Conservation (phyloP, 2,888 invertebrate genomes). For the Pheosia tremula region DNA sequence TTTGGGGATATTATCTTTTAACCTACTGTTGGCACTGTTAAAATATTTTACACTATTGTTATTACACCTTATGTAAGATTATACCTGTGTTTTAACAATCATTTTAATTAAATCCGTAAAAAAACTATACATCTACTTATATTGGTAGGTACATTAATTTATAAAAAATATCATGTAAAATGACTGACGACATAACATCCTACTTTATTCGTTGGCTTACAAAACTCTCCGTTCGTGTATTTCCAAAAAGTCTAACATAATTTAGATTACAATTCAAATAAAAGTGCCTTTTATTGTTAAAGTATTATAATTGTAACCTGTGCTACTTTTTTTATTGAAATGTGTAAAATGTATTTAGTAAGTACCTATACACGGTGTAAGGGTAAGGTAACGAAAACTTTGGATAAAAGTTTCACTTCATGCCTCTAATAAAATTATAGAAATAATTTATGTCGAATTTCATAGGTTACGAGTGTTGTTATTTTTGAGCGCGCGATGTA, state of each 20-base stretch:
- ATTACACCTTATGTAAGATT: no score
- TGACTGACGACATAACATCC: slow-evolving; percentile 36
- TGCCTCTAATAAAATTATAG: no score
- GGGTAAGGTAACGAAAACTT: no score
- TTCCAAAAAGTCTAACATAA: slow-evolving; percentile 37
- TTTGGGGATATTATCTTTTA: no score
- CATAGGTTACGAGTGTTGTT: no score
- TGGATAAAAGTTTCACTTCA: no score
- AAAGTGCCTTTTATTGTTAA: slow-evolving; percentile 73
- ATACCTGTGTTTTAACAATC: slow-evolving; percentile 12
- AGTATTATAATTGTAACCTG: slow-evolving; percentile 40
- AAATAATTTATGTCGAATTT: no score
- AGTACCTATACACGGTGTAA: not conserved
- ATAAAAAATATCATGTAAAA: slow-evolving; percentile 6
- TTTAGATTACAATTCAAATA: slow-evolving; percentile 59
- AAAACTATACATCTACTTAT: slow-evolving; percentile 8
- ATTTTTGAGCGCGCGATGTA: no score
- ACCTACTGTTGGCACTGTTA: no score
- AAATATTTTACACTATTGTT: no score
- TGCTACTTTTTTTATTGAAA: slow-evolving; percentile 31
- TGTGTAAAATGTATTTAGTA: not conserved
- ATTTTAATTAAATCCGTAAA: slow-evolving; percentile 8
- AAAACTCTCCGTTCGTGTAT: slow-evolving; percentile 16
- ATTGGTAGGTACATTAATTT: not conserved
- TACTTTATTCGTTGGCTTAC: slow-evolving; percentile 12